Percentiles rank a stretch among this genome's conserved stretches.
Evolutionary conservation across 2,113 vertebrate species (phyloP).

Genomic region (cat (Felis catus)): F.catus_Fca126_mat1.0 CM031417.1:2596001-2596500

Average conservation of each 20-base stretch:
- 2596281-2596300: no score
- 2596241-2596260: no score
- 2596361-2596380: background rate
- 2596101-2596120: no score
- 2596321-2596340: background rate
- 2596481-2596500: background rate
- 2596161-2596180: no score
- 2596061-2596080: background rate
- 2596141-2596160: no score
- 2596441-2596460: background rate
- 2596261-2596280: no score
- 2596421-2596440: background rate
- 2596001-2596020: accelerated
- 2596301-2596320: background rate
- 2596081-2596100: background rate
- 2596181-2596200: no score
- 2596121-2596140: no score
- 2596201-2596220: no score
- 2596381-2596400: background rate
- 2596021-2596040: accelerated
- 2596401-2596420: background rate
- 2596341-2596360: no score
- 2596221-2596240: no score
- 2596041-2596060: background rate
- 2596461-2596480: background rate